phyloP scores from a whole-genome alignment of 37 sponge, comb jelly and placozoan genomes.

The Ianthella basta region DNA sequence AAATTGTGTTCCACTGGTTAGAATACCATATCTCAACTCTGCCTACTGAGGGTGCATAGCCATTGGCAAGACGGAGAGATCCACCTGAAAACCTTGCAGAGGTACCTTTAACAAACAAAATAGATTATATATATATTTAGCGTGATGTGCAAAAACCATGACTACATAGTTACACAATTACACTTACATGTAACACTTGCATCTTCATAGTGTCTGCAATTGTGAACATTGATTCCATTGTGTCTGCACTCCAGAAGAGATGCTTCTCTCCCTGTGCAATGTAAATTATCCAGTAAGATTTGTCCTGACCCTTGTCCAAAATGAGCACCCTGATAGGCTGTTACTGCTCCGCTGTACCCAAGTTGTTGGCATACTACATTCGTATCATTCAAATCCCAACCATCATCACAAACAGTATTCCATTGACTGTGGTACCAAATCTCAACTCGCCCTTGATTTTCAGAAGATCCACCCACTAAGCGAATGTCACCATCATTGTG shows the following conservation, averaged over 20 bases:
- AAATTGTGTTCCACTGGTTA: constrained; percentile 32
- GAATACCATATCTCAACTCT: constrained; percentile 23
- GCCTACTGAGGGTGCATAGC: not conserved
- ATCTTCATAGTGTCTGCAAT: constrained; percentile 25
- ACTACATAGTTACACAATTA: not conserved
- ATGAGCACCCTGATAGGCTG: constrained; percentile 1
- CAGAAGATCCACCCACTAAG: constrained; percentile 1
- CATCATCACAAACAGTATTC: constrained; percentile 32
- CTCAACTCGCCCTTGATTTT: constrained; percentile 32
- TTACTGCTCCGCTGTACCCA: constrained; percentile 36
- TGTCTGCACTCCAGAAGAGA: not conserved
- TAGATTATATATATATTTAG: too few species aligned
- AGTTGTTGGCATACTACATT: constrained; percentile 46
- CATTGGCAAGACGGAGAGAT: not conserved
- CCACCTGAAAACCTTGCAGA: not conserved
- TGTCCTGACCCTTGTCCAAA: constrained; percentile 22
- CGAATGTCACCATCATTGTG: constrained; percentile 10
- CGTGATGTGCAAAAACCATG: too few species aligned
- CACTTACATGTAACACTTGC: constrained; percentile 10
- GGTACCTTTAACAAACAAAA: not conserved
- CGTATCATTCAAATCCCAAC: constrained; percentile 39
- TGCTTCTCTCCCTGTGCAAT: not conserved
- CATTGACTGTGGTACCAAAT: constrained; percentile 40
- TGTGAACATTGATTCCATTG: not conserved
- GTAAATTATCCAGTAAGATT: not conserved